Percentiles rank a stretch among this genome's conserved stretches.
phyloP scores from a whole-genome alignment of 1,140 invertebrate species.

The Hycleus cichorii region DNA sequence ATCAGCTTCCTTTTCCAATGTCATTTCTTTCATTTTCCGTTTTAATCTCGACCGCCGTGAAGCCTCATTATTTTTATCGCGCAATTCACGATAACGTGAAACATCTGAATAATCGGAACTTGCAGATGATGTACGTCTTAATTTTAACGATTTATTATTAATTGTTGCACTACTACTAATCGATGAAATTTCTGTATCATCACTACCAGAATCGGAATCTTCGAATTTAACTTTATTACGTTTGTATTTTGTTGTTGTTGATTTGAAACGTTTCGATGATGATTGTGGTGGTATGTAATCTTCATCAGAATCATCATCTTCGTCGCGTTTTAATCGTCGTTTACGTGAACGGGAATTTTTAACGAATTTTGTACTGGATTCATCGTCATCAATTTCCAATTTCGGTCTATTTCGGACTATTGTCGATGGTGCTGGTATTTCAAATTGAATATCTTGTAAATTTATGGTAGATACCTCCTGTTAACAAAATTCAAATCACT shows the following conservation, averaged over 20 bases:
- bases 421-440: slow-evolving; percentile 5
- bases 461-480: slow-evolving; percentile 18
- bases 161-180: background rate
- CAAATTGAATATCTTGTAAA: slow-evolving; percentile 14
- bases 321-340: slow-evolving; percentile 1
- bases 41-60: slow-evolving; percentile 64
- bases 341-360: slow-evolving; percentile 13
- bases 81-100: slow-evolving; percentile 53
- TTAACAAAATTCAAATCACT: slow-evolving; percentile 8
- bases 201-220: slow-evolving; percentile 7
- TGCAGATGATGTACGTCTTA: slow-evolving; percentile 23
- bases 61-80: slow-evolving; percentile 70
- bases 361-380: background rate
- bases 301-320: slow-evolving; percentile 28
- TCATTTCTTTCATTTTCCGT: slow-evolving; percentile 56
- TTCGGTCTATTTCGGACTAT: no score
- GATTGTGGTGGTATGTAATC: slow-evolving; percentile 31
- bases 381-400: slow-evolving; percentile 7
- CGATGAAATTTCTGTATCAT: background rate
- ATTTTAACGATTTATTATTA: no score
- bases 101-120: slow-evolving; percentile 36
- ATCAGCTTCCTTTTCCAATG: slow-evolving; percentile 32
- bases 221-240: background rate
- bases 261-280: slow-evolving; percentile 9
- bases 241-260: background rate